Evolutionary conservation across 2,888 invertebrate species (phyloP).

Genomic region (Stomorhina lunata): DNA sequence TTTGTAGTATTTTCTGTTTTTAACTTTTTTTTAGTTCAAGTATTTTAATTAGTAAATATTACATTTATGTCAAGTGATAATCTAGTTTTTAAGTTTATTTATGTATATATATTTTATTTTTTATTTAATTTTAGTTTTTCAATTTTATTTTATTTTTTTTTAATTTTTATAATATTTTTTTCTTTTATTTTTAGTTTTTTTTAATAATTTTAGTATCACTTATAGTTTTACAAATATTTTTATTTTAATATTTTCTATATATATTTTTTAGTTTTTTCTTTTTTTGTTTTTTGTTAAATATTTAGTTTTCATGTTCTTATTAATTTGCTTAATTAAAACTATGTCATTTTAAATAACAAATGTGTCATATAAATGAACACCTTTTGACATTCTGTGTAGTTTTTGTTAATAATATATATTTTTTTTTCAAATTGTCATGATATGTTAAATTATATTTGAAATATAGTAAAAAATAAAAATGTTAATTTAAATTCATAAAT

Average conservation of each 20-base stretch:
- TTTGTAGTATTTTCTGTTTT: constrained; percentile 2
- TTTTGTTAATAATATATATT: not conserved
- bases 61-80: constrained; percentile 39
- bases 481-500: not conserved
- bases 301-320: constrained; percentile 4
- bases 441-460: not conserved
- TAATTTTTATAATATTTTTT: not conserved
- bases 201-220: constrained; percentile 53
- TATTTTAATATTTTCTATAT: not conserved
- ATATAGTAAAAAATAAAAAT: not conserved
- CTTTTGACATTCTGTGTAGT: not conserved
- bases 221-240: constrained; percentile 48
- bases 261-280: not conserved
- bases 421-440: not conserved
- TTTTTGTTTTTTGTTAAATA: not conserved
- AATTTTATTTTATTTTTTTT: not conserved
- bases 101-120: too few relatives aligned
- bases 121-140: too few relatives aligned
- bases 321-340: constrained; percentile 29
- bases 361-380: constrained; percentile 15
- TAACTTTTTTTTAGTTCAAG: not conserved
- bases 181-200: constrained; percentile 2
- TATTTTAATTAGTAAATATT: constrained; percentile 8
- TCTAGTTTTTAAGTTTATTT: not conserved
- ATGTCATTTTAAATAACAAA: constrained; percentile 22